A percentile compares a stretch with the other conserved stretches of the same genome.
phyloP scores from a whole-genome alignment of 1,140 invertebrate genomes.

The Saccostrea cuccullata region DNA sequence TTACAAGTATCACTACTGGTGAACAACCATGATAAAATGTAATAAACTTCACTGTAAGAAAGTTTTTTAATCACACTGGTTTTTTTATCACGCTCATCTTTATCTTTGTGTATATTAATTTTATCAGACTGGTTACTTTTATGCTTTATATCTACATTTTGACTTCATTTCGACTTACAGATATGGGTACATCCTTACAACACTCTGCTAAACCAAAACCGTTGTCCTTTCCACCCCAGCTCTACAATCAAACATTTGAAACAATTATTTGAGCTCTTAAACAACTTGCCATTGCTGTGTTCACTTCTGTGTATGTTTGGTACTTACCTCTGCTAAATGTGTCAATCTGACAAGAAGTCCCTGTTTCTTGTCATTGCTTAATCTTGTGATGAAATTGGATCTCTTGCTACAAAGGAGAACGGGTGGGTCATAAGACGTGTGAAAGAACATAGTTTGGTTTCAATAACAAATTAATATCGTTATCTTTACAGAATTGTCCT shows the following conservation, averaged over 20 bases:
- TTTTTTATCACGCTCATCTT: too few species aligned
- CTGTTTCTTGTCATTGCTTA: conserved; percentile 86
- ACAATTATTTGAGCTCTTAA: not conserved
- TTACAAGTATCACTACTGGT: too few species aligned
- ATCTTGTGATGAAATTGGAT: conserved; percentile 91
- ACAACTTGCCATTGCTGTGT: not conserved
- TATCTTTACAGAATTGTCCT: too few species aligned
- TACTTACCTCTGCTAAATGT: conserved; percentile 88
- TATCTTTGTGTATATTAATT: too few species aligned
- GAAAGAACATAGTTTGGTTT: too few species aligned
- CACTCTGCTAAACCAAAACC: conserved; percentile 91
- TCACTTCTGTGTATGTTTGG: not conserved
- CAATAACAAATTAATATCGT: too few species aligned
- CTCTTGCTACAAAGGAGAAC: conserved; percentile 84
- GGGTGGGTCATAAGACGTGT: too few species aligned
- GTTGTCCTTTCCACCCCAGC: conserved; percentile 94
- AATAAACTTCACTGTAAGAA: not conserved
- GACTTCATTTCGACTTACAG: conserved; percentile 77
- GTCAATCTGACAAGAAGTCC: conserved; percentile 87
- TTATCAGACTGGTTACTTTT: too few species aligned
- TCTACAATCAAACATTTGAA: conserved; percentile 66
- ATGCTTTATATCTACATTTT: too few species aligned
- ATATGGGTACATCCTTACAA: conserved; percentile 83
- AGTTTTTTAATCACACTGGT: not conserved
- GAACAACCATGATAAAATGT: too few species aligned